Evolutionary conservation across 2,888 invertebrate species (phyloP).

Genomic region (Pyralis farinalis): DNA sequence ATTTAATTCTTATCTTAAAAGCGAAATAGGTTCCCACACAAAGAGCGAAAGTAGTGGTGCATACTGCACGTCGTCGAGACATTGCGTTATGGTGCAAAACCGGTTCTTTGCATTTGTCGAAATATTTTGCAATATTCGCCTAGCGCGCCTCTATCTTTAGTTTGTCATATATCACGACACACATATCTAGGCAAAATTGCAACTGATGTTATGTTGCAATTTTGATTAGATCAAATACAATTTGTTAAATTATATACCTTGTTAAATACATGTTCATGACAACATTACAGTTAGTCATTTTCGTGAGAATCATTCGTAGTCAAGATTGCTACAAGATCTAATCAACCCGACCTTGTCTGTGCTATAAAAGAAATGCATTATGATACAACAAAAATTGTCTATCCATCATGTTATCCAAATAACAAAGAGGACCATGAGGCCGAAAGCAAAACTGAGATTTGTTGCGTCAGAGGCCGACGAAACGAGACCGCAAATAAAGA

Average conservation of each 20-base stretch:
- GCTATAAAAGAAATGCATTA: constrained; percentile 55
- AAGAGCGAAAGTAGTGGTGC: constrained; percentile 48
- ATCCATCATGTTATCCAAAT: constrained; percentile 69
- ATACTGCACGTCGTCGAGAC: constrained; percentile 28
- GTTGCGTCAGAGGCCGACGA: constrained; percentile 76
- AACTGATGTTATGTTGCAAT: neutral
- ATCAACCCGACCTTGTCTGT: constrained; percentile 39
- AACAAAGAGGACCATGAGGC: constrained; percentile 73
- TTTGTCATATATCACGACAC: constrained; percentile 6
- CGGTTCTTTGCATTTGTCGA: constrained; percentile 58
- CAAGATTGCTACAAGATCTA: constrained; percentile 25
- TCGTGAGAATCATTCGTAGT: constrained; percentile 23
- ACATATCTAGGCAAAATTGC: too few species aligned
- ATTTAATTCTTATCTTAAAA: constrained; percentile 20
- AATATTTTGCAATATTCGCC: constrained; percentile 59
- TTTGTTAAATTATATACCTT: constrained; percentile 4
- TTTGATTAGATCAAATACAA: constrained; percentile 4
- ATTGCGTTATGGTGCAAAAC: constrained; percentile 38
- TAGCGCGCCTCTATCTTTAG: constrained; percentile 12
- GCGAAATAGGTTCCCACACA: constrained; percentile 30
- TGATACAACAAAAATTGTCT: constrained; percentile 55
- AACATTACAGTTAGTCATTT: neutral
- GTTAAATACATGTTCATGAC: constrained; percentile 8
- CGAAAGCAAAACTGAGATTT: constrained; percentile 68
- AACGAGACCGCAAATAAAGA: constrained; percentile 79